These are phyloP conservation scores for Erebia palarica DNA, from an alignment of 2,888 invertebrate genomes.

Conservation along the genomic window DNA sequence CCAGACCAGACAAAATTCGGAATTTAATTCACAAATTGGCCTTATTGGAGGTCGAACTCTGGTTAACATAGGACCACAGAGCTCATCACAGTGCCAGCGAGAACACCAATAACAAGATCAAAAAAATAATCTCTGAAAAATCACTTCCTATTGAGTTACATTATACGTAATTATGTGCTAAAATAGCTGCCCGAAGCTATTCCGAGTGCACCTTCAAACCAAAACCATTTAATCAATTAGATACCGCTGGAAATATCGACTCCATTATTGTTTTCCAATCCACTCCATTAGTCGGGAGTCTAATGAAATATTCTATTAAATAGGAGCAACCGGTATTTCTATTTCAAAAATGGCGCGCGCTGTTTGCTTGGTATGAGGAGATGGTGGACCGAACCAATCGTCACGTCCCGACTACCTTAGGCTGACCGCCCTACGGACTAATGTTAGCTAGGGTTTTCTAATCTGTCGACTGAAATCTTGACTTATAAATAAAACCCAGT, in stretches of 20 bases:
- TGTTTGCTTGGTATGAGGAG: constrained; percentile 10
- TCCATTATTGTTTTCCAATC: constrained; percentile 1
- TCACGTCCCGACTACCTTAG: constrained; percentile 23
- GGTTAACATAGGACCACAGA: too few relatives aligned
- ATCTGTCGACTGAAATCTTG: too few relatives aligned
- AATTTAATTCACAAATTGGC: too few relatives aligned
- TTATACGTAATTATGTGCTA: background rate
- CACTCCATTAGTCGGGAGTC: background rate
- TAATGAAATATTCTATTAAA: constrained; percentile 29
- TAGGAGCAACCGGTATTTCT: constrained; percentile 16
- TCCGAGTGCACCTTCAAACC: background rate
- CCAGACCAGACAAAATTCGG: too few relatives aligned
- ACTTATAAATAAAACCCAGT: too few relatives aligned
- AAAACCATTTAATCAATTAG: constrained; percentile 4
- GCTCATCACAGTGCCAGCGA: too few relatives aligned
- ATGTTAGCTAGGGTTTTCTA: background rate
- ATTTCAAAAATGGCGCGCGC: constrained; percentile 20
- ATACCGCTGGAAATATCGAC: background rate
- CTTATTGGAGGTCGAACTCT: too few relatives aligned
- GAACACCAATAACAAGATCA: too few relatives aligned
- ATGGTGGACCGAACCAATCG: constrained; percentile 26
- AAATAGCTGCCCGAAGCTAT: background rate
- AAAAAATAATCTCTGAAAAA: too few relatives aligned
- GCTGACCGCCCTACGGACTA: background rate
- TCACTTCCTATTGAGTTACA: too few relatives aligned